Evolutionary conservation across 2,888 invertebrate species (phyloP).

Genomic region (Lasius platythorax): DNA sequence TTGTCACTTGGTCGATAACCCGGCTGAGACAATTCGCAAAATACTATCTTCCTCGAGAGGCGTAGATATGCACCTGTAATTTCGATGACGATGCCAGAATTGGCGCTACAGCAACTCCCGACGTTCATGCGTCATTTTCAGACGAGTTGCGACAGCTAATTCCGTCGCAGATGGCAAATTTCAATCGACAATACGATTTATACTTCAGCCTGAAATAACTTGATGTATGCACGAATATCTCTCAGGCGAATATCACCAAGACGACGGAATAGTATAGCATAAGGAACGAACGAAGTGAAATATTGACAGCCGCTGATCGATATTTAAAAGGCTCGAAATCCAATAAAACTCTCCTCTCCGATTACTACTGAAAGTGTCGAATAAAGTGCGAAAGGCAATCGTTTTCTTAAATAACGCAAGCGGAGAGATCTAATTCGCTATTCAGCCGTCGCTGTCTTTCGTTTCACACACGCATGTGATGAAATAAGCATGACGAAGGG

Average conservation of each 20-base stretch:
- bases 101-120: not conserved
- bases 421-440: conserved; percentile 5
- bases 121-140: conserved; percentile 15
- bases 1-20: conserved; percentile 52
- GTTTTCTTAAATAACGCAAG: conserved; percentile 29
- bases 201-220: conserved; percentile 1
- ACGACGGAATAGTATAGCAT: not conserved
- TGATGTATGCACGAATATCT: not conserved
- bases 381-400: conserved; percentile 30
- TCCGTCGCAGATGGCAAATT: not conserved
- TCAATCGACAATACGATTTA: conserved; percentile 38
- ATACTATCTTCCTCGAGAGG: not conserved
- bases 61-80: not conserved
- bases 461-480: conserved; percentile 4
- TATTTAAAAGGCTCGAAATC: conserved; percentile 28
- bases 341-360: conserved; percentile 13
- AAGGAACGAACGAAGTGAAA: conserved; percentile 14
- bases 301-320: conserved; percentile 25
- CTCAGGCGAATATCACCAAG: conserved; percentile 6
- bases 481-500: conserved; percentile 28
- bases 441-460: conserved; percentile 21
- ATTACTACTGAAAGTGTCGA: not conserved
- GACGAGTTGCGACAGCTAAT: not conserved
- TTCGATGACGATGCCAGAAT: not conserved
- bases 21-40: conserved; percentile 25